These are phyloP conservation scores for Pholis gunnellus DNA, from an alignment of 2,113 vertebrate genomes.

Conservation along the genomic window DNA sequence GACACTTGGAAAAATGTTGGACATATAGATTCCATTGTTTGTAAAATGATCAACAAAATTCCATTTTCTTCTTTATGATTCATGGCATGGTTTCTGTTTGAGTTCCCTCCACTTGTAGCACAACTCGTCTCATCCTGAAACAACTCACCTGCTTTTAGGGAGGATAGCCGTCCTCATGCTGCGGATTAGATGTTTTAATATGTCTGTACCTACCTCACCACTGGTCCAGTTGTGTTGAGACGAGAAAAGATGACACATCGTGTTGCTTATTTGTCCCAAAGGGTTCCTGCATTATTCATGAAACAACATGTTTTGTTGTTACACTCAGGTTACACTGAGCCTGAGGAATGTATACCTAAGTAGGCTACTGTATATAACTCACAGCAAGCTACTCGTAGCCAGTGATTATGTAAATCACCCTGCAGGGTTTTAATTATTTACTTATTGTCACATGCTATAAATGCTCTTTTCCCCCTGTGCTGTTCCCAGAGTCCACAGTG, in stretches of 20 bases:
- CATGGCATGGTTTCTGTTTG: no score
- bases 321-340: conserved; percentile 65
- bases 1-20: no score
- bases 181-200: background rate
- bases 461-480: background rate
- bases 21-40: no score
- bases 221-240: conserved; percentile 23
- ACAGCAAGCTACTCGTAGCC: conserved; percentile 17
- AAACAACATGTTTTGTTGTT: conserved; percentile 61
- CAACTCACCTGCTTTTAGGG: background rate
- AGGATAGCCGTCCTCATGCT: background rate
- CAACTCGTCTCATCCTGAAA: background rate
- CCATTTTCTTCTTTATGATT: background rate
- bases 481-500: conserved; percentile 89
- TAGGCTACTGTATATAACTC: conserved; percentile 35
- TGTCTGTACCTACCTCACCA: background rate
- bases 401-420: conserved; percentile 54
- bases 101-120: background rate
- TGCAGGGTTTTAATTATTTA: conserved; percentile 5
- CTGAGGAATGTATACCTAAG: conserved; percentile 59
- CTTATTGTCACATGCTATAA: conserved; percentile 7
- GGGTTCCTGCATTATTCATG: conserved; percentile 65
- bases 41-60: background rate
- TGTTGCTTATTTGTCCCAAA: conserved; percentile 49
- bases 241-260: conserved; percentile 40